phyloP scores from a whole-genome alignment of 2,888 invertebrate genomes.

The Cryptus armator region DNA sequence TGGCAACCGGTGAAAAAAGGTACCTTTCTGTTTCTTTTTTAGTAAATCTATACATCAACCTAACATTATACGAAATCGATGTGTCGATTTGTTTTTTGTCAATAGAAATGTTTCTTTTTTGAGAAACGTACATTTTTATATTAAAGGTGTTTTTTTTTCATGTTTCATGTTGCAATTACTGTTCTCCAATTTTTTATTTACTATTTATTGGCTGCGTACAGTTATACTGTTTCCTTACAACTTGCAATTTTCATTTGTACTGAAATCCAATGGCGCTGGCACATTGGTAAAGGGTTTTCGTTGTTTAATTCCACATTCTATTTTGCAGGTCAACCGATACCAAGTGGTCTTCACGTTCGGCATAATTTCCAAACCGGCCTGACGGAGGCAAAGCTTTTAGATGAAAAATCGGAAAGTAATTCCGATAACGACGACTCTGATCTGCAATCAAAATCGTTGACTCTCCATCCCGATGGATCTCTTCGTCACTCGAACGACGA shows the following conservation, averaged over 20 bases:
- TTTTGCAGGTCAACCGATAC: conserved; percentile 89
- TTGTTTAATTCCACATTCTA: not conserved
- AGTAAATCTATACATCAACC: conserved; percentile 76
- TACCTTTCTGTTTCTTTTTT: conserved; percentile 77
- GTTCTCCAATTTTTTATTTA: no score
- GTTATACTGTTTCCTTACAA: no score
- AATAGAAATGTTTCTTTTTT: not conserved
- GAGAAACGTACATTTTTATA: no score
- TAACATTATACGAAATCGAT: conserved; percentile 68
- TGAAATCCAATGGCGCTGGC: no score
- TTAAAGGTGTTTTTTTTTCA: no score
- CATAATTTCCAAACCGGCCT: conserved; percentile 91
- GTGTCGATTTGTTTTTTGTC: not conserved
- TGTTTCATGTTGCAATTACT: no score
- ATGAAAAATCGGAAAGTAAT: conserved; percentile 75
- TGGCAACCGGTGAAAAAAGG: conserved; percentile 89
- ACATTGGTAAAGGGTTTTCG: not conserved
- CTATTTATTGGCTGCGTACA: no score
- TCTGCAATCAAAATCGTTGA: conserved; percentile 74
- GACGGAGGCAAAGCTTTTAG: conserved; percentile 91
- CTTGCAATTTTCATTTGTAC: no score
- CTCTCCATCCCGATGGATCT: conserved; percentile 78
- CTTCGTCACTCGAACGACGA: conserved; percentile 67
- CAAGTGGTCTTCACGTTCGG: conserved; percentile 91
- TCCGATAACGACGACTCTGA: conserved; percentile 64